Evolutionary conservation across 1,140 invertebrate genomes (phyloP), one percentile per base, ranked within the genome.

Genomic region (Vollenhovia emeryi): DNA sequence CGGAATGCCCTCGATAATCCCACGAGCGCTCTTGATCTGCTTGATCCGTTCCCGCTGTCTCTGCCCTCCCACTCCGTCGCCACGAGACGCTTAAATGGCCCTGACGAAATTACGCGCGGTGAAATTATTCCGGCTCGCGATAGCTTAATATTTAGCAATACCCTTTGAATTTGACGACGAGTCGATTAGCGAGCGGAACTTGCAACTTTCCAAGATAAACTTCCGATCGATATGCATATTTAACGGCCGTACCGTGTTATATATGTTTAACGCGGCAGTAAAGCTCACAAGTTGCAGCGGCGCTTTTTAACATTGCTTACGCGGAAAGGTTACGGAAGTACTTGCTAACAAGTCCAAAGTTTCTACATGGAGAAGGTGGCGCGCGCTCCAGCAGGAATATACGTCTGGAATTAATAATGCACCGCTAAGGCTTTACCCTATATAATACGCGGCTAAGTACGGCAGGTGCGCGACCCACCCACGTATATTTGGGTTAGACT

Each of bases 361-460:
- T 82, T 82, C 66, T 57, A 33, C 78, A 30, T 33, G 66, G 36
- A 36, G 52, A 57, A 73, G 36, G 36, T 57, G 50, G 66, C 50
- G 27, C 43, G 33, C 30, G 66, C 50, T 50, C 60, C 36, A 60
- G 64, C 62, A 40, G 50, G 59, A 57, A 55, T 82, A 82, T 82
- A 82, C 66, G 78, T 82, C 78, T 27, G 57, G 84, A 87, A 89
- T 90, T 90, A 73, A 89, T 89, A 85, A 90, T 87, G 75, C 27
- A 64, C 69, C 82, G 40, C 52, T 40, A 84, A 87, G 78, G 87
- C 87, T 75, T 85, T 78, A 87, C 80, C 76, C 69, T n/a, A 73
- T 83, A 73, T 75, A 78, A 87, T 87, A 66, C 68, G 55, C 59
- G 33, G 76, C 60, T 80, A 86, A 87, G 85, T 74, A 86, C 84